A percentile compares a stretch with the other conserved stretches of the same genome.
phyloP scores from a whole-genome alignment of 2,113 vertebrate genomes.

The Hippopotamus amphibius region DNA sequence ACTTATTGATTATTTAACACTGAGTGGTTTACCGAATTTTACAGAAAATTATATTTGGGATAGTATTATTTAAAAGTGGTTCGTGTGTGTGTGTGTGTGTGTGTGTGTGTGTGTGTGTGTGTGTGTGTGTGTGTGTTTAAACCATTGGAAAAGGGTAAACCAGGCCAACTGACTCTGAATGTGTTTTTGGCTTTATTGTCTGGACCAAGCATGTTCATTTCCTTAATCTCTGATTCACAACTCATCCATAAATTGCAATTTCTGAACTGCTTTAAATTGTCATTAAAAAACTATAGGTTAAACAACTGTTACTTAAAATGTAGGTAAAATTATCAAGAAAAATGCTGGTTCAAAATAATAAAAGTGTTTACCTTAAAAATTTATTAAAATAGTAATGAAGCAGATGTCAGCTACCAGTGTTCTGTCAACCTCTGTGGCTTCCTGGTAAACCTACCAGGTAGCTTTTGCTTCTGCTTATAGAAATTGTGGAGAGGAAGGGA shows the following conservation, averaged over 20 bases:
- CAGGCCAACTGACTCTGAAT: neutral
- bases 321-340: slow-evolving; percentile 12
- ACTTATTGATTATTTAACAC: neutral
- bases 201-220: neutral
- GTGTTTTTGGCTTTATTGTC: slow-evolving; percentile 30
- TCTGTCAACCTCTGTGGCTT: neutral
- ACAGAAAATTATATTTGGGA: neutral
- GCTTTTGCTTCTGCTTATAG: neutral
- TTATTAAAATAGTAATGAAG: neutral
- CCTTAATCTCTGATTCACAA: neutral
- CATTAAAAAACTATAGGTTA: neutral
- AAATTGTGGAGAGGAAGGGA: slow-evolving; percentile 65
- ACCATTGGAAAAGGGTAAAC: neutral
- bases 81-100: neutral
- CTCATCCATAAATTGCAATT: slow-evolving; percentile 31
- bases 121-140: neutral
- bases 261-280: neutral
- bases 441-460: neutral
- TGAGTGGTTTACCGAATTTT: neutral
- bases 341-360: slow-evolving; percentile 33
- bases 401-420: neutral
- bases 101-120: neutral
- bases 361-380: neutral
- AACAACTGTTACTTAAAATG: neutral
- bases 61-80: neutral